These are phyloP conservation scores for Eristalinus sepulchralis DNA, from an alignment of 2,888 invertebrate species.

Conservation along the genomic window DNA sequence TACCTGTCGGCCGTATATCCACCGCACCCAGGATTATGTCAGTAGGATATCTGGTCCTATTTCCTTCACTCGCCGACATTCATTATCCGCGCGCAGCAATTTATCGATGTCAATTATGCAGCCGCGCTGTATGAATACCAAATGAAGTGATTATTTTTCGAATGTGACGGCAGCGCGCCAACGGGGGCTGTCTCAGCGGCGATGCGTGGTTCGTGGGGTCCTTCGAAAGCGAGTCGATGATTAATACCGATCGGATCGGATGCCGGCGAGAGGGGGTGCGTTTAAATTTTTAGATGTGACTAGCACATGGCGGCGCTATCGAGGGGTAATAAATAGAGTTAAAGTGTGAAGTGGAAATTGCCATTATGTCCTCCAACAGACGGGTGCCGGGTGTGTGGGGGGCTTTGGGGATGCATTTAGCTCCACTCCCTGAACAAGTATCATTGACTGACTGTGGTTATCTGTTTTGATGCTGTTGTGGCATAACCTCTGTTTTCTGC, in stretches of 20 bases:
- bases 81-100: constrained; percentile 65
- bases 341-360: constrained; percentile 22
- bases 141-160: constrained; percentile 64
- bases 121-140: constrained; percentile 57
- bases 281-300: constrained; percentile 14
- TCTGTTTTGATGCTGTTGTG: not conserved
- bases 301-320: constrained; percentile 10
- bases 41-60: constrained; percentile 51
- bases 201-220: not conserved
- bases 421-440: too few relatives aligned
- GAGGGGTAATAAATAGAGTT: constrained; percentile 22
- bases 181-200: not conserved
- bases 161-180: constrained; percentile 2
- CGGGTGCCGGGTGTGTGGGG: not conserved
- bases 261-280: constrained; percentile 8
- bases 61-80: constrained; percentile 63
- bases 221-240: constrained; percentile 43
- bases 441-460: not conserved
- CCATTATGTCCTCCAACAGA: not conserved
- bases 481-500: not conserved
- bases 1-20: not conserved
- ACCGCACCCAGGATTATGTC: constrained; percentile 40
- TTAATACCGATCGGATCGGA: constrained; percentile 36
- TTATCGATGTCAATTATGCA: constrained; percentile 65
- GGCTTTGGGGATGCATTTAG: not conserved